Evolutionary conservation across 2,113 vertebrate species (phyloP), one percentile per base, ranked within the genome.

Genomic region (Dromiciops gliroides): DNA sequence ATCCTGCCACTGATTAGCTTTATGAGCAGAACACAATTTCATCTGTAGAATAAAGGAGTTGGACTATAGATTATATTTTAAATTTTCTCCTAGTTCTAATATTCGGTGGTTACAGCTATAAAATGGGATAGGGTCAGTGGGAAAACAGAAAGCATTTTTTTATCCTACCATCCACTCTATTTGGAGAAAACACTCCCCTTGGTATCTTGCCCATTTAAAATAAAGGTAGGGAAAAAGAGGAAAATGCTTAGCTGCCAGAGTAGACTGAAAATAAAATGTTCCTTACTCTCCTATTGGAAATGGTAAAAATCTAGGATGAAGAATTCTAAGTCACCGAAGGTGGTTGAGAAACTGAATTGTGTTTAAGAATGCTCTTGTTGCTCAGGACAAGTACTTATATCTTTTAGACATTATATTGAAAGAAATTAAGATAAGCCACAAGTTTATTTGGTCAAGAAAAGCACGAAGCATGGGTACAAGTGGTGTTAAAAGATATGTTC

Each of bases 341-440:
- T 28, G 6, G 50, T 49, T 25, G n/a, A 92, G 51, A 67, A 47
- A n/a, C 8, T 25, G 89, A 26, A 4, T 2, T 75, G 10, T 94
- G 28, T 51, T 94, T 94, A 51, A 56, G 25, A 91, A 90, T 90
- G 24, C 48, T 90, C 48, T 49, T 49, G 48, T 90, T 90, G 48
- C 49, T 75, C 44, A 50, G 90, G 48, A 25, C 12, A 90, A 90
- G 89, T 67, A 90, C 53, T 90, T 94, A 90, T 94, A 49, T 89
- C 23, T 93, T 48, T 50, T 56, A 31, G 44, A 90, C 52, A 75
- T 51, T 28, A 48, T 91, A 26, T 25, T 48, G 56, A 91, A 51
- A 47, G 49, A 90, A 90, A 31, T 90, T 49, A 90, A 90, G 48
- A 49, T 49, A 90, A 90, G 89, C 25, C 47, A 90, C 48, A 50